phyloP scores from a whole-genome alignment of 1,140 invertebrate genomes.

The Cepaea nemoralis region DNA sequence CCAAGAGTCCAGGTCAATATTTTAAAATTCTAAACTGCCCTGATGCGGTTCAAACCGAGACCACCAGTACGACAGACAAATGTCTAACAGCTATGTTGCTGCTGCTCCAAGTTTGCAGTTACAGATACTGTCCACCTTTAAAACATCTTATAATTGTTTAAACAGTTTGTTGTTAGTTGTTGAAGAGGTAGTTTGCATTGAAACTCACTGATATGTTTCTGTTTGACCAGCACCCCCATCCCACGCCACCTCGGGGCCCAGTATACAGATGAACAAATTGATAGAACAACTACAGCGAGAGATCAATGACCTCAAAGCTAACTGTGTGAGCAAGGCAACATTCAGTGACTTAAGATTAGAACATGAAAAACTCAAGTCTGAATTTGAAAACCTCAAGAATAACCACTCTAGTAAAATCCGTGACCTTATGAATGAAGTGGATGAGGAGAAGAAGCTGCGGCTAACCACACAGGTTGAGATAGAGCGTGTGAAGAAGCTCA shows the following conservation, averaged over 20 bases:
- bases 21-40: no score
- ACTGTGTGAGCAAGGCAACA: constrained; percentile 61
- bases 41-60: no score
- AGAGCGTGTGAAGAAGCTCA: constrained; percentile 69
- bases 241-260: background rate
- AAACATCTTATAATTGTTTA: no score
- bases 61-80: no score
- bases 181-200: no score
- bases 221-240: constrained; percentile 28
- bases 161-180: no score
- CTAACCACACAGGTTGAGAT: constrained; percentile 71
- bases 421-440: constrained; percentile 69
- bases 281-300: constrained; percentile 63
- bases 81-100: no score
- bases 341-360: constrained; percentile 65
- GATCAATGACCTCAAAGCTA: constrained; percentile 55
- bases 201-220: no score
- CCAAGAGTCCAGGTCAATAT: no score
- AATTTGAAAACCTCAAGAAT: constrained; percentile 61
- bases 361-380: constrained; percentile 59
- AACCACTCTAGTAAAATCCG: constrained; percentile 60
- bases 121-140: no score
- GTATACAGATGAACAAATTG: constrained; percentile 39
- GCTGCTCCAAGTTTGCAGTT: no score
- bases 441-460: constrained; percentile 72